A percentile compares a stretch with the other conserved stretches of the same genome.
phyloP scores from a whole-genome alignment of 2,888 invertebrate species.

The Plebejus argus region DNA sequence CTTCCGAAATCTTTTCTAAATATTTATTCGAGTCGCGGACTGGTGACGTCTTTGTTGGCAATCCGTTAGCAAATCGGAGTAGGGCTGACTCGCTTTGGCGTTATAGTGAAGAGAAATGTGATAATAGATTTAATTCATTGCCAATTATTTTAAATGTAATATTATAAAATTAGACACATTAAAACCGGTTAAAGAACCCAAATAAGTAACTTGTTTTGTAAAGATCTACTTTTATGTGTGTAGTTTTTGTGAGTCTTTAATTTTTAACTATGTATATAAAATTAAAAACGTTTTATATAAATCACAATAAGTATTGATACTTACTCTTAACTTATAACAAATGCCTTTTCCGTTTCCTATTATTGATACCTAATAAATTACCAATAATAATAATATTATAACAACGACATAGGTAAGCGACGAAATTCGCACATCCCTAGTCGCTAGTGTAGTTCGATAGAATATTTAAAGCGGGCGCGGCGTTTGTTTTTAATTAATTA shows the following conservation, averaged over 20 bases:
- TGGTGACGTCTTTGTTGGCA: slow-evolving; percentile 36
- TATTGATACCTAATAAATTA: background rate
- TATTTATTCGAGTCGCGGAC: slow-evolving; percentile 55
- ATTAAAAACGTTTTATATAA: too few species aligned
- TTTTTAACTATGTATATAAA: too few species aligned
- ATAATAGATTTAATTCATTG: background rate
- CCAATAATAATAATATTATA: background rate
- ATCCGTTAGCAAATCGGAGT: slow-evolving; percentile 33
- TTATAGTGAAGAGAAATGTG: background rate
- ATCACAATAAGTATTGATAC: too few species aligned
- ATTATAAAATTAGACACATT: too few species aligned
- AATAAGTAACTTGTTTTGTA: too few species aligned
- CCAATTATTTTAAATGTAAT: background rate
- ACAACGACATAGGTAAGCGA: slow-evolving; percentile 11
- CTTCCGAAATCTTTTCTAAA: slow-evolving; percentile 66
- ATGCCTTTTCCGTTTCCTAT: too few species aligned
- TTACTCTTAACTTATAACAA: too few species aligned
- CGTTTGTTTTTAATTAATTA: slow-evolving; percentile 79
- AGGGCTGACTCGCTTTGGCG: background rate
- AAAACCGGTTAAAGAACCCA: too few species aligned
- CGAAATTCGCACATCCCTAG: background rate
- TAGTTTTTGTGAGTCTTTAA: too few species aligned
- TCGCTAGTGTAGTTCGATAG: slow-evolving; percentile 33
- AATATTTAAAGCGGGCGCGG: slow-evolving; percentile 42
- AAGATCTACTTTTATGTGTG: too few species aligned